Evolutionary conservation across 1,140 invertebrate species (phyloP), one percentile per base, ranked within the genome.

Genomic region (Goniozus legneri): DNA sequence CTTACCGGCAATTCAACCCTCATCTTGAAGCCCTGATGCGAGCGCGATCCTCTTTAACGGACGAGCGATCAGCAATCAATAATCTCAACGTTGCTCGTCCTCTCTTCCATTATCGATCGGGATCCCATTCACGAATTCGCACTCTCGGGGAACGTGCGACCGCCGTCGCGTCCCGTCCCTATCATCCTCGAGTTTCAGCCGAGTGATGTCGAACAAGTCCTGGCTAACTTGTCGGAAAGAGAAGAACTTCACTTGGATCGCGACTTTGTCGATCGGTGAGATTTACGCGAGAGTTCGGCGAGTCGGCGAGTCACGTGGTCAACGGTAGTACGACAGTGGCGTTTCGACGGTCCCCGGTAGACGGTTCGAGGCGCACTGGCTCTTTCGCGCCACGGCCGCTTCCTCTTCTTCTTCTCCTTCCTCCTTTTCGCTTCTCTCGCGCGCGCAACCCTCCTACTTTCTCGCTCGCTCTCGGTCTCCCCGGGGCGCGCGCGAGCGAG

Each of bases 331-430:
- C 41, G 47, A 39, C 32, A 3, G 37, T 33, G 3, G 44, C 48
- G n/a, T 42, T 33, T 13, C 13, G 32, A 42, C 47, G 4, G 24
- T 27, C 54, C 22, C 48, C 48, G 55, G 52, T 46, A 58, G 56
- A 56, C 52, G 58, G 60, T 58, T 47, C 55, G 50, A 43, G 49
- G 44, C 49, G 42, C 37, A 62, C 60, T 62, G 59, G 55, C 56
- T 56, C 52, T 58, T 60, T 58, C 47, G n/a, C 39, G 53, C 50
- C 43, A 56, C 44, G 35, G 33, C 47, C 53, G 35, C 50, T 56
- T 56, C 49, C 49, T 53, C 51, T 27, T 41, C 15, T 59, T 51
- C 49, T 50, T 37, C 52, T 18, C 47, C 54, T 48, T 39, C 56
- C 50, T 51, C 48, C 54, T 58, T 47, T 15, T 47, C 33, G 44